These are phyloP conservation scores for Xylota segnis DNA, from an alignment of 2,888 invertebrate species.

Conservation along the genomic window DNA sequence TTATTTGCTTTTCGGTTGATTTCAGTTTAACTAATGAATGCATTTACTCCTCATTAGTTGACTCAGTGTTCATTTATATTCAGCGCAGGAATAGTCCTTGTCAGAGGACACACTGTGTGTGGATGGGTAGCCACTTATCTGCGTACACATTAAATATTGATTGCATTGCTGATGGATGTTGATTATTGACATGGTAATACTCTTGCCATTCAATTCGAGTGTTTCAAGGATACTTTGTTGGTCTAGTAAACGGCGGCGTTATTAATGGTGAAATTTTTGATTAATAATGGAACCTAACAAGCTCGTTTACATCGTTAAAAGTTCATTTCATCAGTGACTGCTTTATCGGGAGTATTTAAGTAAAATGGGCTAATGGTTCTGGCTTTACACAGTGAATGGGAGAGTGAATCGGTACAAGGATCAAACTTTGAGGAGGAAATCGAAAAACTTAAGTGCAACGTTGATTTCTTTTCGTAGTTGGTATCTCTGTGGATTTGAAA, in stretches of 20 bases:
- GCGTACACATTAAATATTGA: background rate
- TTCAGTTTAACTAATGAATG: background rate
- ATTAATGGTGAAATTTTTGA: background rate
- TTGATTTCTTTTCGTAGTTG: too few relatives aligned
- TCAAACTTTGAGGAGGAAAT: too few relatives aligned
- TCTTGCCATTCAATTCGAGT: background rate
- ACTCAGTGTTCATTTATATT: background rate
- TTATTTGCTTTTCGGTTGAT: background rate
- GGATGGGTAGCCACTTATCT: constrained; percentile 5
- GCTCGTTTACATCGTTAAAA: background rate
- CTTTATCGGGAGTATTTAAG: too few relatives aligned
- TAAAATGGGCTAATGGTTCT: too few relatives aligned
- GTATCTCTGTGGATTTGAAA: too few relatives aligned
- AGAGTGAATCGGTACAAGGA: too few relatives aligned
- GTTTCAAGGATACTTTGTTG: background rate
- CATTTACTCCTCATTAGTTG: background rate
- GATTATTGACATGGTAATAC: background rate
- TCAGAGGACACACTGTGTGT: background rate
- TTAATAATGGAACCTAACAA: background rate
- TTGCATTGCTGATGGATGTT: background rate
- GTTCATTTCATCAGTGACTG: too few relatives aligned
- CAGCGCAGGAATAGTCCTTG: background rate
- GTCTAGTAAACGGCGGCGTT: background rate
- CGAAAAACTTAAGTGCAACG: too few relatives aligned
- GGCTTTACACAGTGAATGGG: too few relatives aligned